Percentiles rank a stretch among this genome's conserved stretches.
Evolutionary conservation across 2,797 vertebrate genomes (phyloP).

Genomic region (Lepilemur ruficaudatus): DNA sequence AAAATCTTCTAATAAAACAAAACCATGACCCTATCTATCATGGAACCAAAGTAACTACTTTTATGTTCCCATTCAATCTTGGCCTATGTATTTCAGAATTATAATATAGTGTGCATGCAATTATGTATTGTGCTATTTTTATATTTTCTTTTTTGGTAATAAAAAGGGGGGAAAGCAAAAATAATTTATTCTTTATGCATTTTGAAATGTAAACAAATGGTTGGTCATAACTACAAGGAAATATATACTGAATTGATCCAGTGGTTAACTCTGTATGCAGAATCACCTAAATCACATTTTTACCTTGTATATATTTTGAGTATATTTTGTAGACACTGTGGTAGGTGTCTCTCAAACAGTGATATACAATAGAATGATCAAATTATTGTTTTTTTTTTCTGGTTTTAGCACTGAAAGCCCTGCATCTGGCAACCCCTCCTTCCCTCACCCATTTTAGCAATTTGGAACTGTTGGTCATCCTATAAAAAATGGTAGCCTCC

Average conservation of each 20-base stretch:
- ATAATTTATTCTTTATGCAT: neutral
- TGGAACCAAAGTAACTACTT: neutral
- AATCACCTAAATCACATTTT: neutral
- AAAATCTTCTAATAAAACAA: neutral
- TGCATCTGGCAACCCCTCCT: neutral
- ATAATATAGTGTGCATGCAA: neutral
- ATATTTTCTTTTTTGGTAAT: neutral
- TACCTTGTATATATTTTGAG: neutral
- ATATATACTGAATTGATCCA: neutral
- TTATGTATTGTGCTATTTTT: neutral
- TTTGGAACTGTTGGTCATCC: neutral
- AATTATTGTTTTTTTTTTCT: neutral
- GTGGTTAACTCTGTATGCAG: neutral
- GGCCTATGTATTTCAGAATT: neutral
- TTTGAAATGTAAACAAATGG: constrained; percentile 2
- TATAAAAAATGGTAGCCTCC: neutral
- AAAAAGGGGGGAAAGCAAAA: neutral
- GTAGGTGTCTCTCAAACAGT: neutral
- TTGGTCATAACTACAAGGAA: neutral
- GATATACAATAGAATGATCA: neutral
- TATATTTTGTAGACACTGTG: neutral
- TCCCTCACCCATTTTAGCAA: neutral
- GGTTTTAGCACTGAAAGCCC: neutral
- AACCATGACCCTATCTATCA: neutral
- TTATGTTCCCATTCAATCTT: neutral